Percentiles rank a stretch among this genome's conserved stretches.
Conservation (phyloP, 2,113 vertebrate genomes). For the Arizona elegans region DNA sequence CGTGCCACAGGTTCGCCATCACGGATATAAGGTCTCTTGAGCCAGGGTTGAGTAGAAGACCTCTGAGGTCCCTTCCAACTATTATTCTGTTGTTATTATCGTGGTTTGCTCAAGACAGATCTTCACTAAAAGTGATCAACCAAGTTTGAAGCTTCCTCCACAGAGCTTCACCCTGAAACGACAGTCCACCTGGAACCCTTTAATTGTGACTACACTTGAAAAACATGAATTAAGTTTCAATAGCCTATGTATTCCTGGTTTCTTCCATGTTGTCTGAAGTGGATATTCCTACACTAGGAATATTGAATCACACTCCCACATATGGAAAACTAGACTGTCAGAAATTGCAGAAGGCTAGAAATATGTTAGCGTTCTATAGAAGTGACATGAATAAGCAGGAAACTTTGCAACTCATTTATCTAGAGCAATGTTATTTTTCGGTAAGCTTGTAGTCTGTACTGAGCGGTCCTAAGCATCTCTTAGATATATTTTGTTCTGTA, state of each 20-base stretch:
- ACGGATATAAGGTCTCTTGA: too few species aligned
- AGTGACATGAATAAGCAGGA: too few species aligned
- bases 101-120: background rate
- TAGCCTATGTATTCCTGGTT: background rate
- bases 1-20: too few species aligned
- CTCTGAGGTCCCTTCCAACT: too few species aligned
- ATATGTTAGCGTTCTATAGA: background rate
- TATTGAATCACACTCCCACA: background rate
- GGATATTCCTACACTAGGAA: background rate
- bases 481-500: background rate
- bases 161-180: background rate
- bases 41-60: too few species aligned
- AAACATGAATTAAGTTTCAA: background rate
- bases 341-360: background rate
- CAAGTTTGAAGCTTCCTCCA: background rate
- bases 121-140: background rate
- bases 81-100: background rate
- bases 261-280: background rate
- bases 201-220: background rate
- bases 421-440: background rate
- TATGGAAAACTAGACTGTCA: background rate
- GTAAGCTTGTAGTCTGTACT: constrained; percentile 14
- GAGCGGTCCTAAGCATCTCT: constrained; percentile 19
- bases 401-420: background rate
- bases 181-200: background rate